Evolutionary conservation across 2,113 vertebrate genomes (phyloP), one percentile per base, ranked within the genome.

Genomic region (Cariama cristata): DNA sequence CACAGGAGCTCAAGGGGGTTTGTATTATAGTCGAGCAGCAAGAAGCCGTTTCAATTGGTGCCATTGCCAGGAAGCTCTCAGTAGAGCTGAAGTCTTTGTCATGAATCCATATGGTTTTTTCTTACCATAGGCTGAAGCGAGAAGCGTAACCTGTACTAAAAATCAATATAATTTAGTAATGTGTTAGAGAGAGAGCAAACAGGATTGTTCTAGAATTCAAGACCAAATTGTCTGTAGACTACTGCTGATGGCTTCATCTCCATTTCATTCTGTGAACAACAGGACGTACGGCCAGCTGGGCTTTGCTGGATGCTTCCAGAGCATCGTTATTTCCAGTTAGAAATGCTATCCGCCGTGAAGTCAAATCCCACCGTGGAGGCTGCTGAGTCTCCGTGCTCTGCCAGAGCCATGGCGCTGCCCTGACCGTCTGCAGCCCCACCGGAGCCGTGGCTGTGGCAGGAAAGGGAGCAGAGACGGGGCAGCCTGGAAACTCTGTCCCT

Each of bases 401-500:
- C 77, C 86, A 77, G 84, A 73, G 80, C 42, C 35, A 64, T 84
- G 89, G 80, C 55, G 0, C 73, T 93, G 2, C 80, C 80, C 67
- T 33, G 81, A 55, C 91, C 12, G 0, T 53, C 5, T 79, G 93
- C 12, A 95, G 97, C 90, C 96, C 87, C 87, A 15, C 85, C 90
- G 95, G 95, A 97, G 95, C 93, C 97, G 33, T 23, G 28, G 67
- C 74, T 83, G 14, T 50, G 91, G 90, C 59, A 90, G 87, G 77
- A 90, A 76, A 73, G 59, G 8, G 18, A 88, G 63, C 26, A 82
- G 93, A 88, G 93, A 93, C 5, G 1, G 86, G 77, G 71, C 79
- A 85, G 89, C 72, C 89, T 95, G 93, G 91, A 97, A 97, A 88
- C 92, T 96, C 87, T 94, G 94, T 94, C 93, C 53, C 84, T 91